Conservation (phyloP, 2,113 vertebrate species). For the Rhipidura dahli region DNA sequence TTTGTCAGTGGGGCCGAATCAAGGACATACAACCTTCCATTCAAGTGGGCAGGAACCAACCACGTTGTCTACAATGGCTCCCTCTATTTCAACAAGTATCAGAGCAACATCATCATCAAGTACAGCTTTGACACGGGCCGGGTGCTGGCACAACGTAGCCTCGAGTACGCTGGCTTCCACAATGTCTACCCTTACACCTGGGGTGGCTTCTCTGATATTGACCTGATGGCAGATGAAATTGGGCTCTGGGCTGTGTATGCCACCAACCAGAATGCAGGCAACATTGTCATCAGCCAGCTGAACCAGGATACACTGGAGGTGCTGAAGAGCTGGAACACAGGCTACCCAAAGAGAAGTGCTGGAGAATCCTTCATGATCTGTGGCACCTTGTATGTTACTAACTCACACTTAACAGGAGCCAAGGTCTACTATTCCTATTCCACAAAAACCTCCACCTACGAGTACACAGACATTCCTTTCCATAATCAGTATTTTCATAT, state of each 20-base stretch:
- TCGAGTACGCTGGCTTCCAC: conserved; percentile 96
- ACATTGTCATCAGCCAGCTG: conserved; percentile 93
- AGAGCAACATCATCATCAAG: conserved; percentile 97
- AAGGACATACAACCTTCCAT: conserved; percentile 94
- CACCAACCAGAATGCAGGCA: conserved; percentile 97
- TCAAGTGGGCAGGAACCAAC: conserved; percentile 98
- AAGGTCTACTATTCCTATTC: conserved; percentile 98
- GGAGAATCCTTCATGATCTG: conserved; percentile 99
- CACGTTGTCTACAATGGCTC: conserved; percentile 97
- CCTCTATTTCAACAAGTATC: conserved; percentile 98
- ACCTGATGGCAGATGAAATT: conserved; percentile 96
- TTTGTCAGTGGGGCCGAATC: conserved; percentile 91
- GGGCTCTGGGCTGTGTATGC: conserved; percentile 97
- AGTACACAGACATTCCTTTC: conserved; percentile 98
- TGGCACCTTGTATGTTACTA: conserved; percentile 95
- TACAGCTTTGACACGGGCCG: conserved; percentile 92
- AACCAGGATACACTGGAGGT: conserved; percentile 91
- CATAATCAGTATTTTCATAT: conserved; percentile 99
- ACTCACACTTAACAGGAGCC: conserved; percentile 95
- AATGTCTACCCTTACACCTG: conserved; percentile 98
- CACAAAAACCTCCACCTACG: conserved; percentile 93
- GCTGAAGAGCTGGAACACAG: conserved; percentile 92
- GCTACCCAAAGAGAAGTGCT: conserved; percentile 96
- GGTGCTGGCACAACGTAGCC: conserved; percentile 88
- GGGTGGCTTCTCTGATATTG: conserved; percentile 97